Base-by-base conservation (phyloP, 2,113 vertebrate species). In the Amphiprion ocellaris region DNA sequence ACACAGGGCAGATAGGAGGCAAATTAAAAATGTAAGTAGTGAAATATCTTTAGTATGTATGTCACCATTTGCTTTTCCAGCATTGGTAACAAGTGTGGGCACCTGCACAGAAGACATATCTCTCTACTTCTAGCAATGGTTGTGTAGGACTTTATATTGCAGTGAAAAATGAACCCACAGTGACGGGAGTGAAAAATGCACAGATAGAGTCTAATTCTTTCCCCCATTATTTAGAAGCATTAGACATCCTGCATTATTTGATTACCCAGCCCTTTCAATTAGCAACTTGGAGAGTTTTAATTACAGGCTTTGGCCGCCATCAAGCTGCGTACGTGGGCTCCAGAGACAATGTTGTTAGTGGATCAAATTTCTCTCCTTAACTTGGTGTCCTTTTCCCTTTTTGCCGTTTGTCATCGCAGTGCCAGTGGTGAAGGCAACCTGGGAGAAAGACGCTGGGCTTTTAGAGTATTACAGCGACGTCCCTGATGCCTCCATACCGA, bases 401-500 rank as follows among this genome's bases (percentile, higher is more conserved):
- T 17, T 16, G 26, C 0, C 4, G 6, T 79, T 56, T 63, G 54
- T 58, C 24, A 23, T 70, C 24, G 6, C 91, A 98, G 97, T 98
- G 68, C 95, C 96, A n/a, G 93, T 98, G 17, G 96, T 99, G 59
- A 98, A 97, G 88, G 94, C 93, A 74, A 99, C 97, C 0, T 99
- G 97, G 97, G 96, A 95, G 58, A 88, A 85, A 41, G 94, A 97
- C 33, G 94, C 96, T 17, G 87, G 72, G 3, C 74, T 91, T 71
- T 87, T 98, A 46, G 96, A 98, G 77, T 98, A 96, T 87, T 99
- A 97, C 87, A 99, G 97, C 39, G 96, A 99, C 72, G 81, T 92
- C 9, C 54, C 88, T 53, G 97, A 98, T 63, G 74, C 68, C 24
- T 91, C 95, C 67, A 96, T 98, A 78, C 97, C 97, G 16, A 96